Evolutionary conservation across 2,113 vertebrate genomes (phyloP), one percentile per base, ranked within the genome.

Genomic region (Eolophus roseicapilla): DNA sequence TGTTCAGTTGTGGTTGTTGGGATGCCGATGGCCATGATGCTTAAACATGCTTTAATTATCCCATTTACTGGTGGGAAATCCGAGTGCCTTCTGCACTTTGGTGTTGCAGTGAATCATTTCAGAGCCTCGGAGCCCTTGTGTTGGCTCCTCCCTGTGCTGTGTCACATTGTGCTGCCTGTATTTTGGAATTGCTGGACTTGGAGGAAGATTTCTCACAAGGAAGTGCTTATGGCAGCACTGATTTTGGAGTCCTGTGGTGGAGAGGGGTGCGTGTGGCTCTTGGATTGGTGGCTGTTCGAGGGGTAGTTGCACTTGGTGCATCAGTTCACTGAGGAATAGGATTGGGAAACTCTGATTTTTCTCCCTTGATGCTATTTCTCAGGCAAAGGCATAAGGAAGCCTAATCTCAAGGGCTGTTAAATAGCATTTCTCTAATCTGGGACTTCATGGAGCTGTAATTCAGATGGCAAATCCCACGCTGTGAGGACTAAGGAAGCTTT

Each of bases 11-110:
- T 49, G 75, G 82, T 69, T 64, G 57, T 52, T 74, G 2, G 0
- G 0, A 4, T 82, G 91, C 92, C 86, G 1, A 1, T 75, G 92
- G 88, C 92, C 73, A 46, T 1, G 13, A 25, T 92, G 92, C 88
- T 41, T 41, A 31, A 50, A 78, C 57, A 47, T 10, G 9, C 44
- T 68, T 60, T 46, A 92, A 60, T 92, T 84, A 82, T 69, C 65
- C 47, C 57, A 8, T 82, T 82, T 87, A 60, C 57, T 76, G 80
- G 60, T 79, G 94, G 95, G 94, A 87, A 93, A 81, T 31, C 39
- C 4, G 3, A 52, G 71, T 44, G 33, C 89, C 88, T 90, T 55
- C 23, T 81, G 80, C 88, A 8, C 47, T 75, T 47, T 0, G 15
- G 28, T 39, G 71, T 73, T 80, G 67, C 67, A 13, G 39, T 68